A percentile compares a stretch with the other conserved stretches of the same genome.
These are phyloP conservation scores for Chrysogorgia sp. DNA, from an alignment of 92 coral and sea anemone genomes.

Conservation along the genomic window DNA sequence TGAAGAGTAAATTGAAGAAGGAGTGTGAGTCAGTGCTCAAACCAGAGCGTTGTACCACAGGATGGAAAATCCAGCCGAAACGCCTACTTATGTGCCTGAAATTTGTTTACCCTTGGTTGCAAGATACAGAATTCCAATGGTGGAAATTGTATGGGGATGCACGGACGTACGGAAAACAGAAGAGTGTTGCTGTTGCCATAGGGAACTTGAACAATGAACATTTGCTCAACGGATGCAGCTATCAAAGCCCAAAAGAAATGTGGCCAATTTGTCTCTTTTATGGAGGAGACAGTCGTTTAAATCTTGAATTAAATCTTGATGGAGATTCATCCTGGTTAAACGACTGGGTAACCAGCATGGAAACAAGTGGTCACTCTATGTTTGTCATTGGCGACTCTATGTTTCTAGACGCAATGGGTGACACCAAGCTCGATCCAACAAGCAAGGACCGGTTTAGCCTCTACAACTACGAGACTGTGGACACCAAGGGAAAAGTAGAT, in stretches of 20 bases:
- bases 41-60: constrained; percentile 42
- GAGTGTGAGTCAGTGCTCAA: constrained; percentile 19
- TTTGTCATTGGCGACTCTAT: constrained; percentile 14
- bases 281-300: too few relatives aligned
- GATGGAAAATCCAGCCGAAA: constrained; percentile 52
- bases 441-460: too few relatives aligned
- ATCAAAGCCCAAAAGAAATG: too few relatives aligned
- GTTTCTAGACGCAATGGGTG: constrained; percentile 31
- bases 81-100: constrained; percentile 10
- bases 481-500: constrained; percentile 20
- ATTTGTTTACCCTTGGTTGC: constrained; percentile 60
- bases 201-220: too few relatives aligned
- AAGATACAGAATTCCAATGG: constrained; percentile 39
- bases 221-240: too few relatives aligned
- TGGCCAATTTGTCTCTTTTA: too few relatives aligned
- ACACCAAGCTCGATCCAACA: constrained; percentile 13
- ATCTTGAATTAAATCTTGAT: not conserved
- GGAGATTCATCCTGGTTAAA: constrained; percentile 22
- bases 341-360: constrained; percentile 29
- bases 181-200: constrained; percentile 33
- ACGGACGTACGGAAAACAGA: too few relatives aligned
- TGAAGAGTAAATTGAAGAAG: constrained; percentile 13
- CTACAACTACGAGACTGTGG: constrained; percentile 26
- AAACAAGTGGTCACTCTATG: constrained; percentile 26
- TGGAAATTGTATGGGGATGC: too few relatives aligned